Evolutionary conservation across 1,140 invertebrate species (phyloP).

Genomic region (Drosophila repletoides): DNA sequence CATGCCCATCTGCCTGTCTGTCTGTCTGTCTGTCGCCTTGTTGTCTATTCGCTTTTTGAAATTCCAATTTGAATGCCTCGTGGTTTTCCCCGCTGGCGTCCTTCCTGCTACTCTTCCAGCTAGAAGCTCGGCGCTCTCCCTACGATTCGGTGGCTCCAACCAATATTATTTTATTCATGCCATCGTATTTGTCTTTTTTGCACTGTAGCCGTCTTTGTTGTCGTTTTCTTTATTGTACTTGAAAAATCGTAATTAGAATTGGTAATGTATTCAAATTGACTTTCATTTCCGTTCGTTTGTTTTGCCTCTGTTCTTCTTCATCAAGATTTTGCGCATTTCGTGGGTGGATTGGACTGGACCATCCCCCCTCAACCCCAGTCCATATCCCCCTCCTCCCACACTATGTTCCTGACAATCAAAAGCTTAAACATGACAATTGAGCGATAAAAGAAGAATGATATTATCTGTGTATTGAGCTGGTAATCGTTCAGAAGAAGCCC

Average conservation of each 20-base stretch:
- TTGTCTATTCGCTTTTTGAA: slow-evolving; percentile 72
- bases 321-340: slow-evolving; percentile 55
- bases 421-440: slow-evolving; percentile 22
- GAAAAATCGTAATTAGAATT: slow-evolving; percentile 82
- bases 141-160: slow-evolving; percentile 34
- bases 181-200: slow-evolving; percentile 58
- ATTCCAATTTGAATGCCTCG: slow-evolving; percentile 78
- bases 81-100: slow-evolving; percentile 35
- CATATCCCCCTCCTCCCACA: background rate
- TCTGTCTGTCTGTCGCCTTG: slow-evolving; percentile 33
- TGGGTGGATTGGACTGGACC: too few relatives aligned
- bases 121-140: background rate
- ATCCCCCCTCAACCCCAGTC: too few relatives aligned
- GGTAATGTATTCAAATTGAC: slow-evolving; percentile 82
- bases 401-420: background rate
- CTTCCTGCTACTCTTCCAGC: background rate
- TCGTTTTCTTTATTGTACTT: slow-evolving; percentile 62
- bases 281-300: slow-evolving; percentile 77
- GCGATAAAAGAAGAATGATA: slow-evolving; percentile 15
- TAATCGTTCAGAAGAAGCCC: slow-evolving; percentile 5
- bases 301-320: slow-evolving; percentile 51
- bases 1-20: background rate
- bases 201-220: slow-evolving; percentile 23
- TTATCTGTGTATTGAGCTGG: slow-evolving; percentile 3
- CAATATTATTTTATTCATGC: slow-evolving; percentile 80